Conservation (phyloP, 2,113 vertebrate species). For the Amia ocellicauda region DNA sequence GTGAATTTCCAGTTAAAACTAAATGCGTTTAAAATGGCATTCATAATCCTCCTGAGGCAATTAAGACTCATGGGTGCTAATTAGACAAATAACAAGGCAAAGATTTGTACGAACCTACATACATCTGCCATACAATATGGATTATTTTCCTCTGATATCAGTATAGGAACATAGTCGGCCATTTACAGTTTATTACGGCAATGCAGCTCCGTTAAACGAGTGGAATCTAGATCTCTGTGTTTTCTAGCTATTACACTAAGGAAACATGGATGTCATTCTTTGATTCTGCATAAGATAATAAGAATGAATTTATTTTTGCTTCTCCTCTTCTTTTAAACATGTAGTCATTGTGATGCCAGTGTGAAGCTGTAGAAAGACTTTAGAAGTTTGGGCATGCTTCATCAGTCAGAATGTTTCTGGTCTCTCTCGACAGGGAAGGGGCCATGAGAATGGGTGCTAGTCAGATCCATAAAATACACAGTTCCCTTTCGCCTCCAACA, state of each 20-base stretch:
- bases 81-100: conserved; percentile 48
- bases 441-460: no score
- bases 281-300: not conserved
- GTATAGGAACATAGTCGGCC: no score
- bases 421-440: no score
- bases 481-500: no score
- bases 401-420: no score
- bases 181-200: conserved; percentile 32
- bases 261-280: not conserved
- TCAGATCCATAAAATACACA: no score
- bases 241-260: conserved; percentile 28
- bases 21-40: no score
- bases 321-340: no score
- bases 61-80: conserved; percentile 33
- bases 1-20: no score
- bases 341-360: not conserved
- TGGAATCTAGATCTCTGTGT: conserved; percentile 44
- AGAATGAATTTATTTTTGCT: not conserved
- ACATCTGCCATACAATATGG: conserved; percentile 36
- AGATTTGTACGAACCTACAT: conserved; percentile 51
- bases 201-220: conserved; percentile 54
- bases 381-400: no score
- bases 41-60: conserved; percentile 6
- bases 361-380: not conserved
- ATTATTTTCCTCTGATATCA: no score